A percentile compares a stretch with the other conserved stretches of the same genome.
These are phyloP conservation scores for Drosophila santomea DNA, from an alignment of 1,140 invertebrate genomes.

Conservation along the genomic window DNA sequence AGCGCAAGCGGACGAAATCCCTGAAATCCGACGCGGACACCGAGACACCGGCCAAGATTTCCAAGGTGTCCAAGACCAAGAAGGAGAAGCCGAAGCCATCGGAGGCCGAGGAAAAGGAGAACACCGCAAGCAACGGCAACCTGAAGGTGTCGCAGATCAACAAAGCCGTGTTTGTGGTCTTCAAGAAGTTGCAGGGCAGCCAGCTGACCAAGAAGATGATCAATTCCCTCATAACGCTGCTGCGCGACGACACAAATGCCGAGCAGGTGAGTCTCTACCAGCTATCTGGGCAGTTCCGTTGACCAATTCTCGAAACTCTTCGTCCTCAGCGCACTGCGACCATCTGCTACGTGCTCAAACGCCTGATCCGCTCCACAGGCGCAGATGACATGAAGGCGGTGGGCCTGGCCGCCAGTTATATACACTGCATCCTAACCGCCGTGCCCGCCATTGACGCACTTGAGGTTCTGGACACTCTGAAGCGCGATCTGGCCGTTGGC, in stretches of 20 bases:
- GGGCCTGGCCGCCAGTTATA: constrained; percentile 25
- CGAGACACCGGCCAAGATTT: constrained; percentile 3
- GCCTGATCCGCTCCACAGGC: constrained; percentile 61
- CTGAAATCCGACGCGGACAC: constrained; percentile 1
- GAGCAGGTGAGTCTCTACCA: constrained; percentile 12
- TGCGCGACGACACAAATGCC: constrained; percentile 12
- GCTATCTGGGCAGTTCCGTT: not conserved
- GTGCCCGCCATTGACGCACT: constrained; percentile 36
- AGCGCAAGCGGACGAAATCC: constrained; percentile 12
- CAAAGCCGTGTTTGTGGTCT: constrained; percentile 44
- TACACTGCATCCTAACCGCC: constrained; percentile 32
- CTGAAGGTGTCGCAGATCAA: constrained; percentile 36
- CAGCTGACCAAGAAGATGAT: constrained; percentile 13
- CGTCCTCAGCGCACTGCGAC: constrained; percentile 45
- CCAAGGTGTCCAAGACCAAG: not conserved
- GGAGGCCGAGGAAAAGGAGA: constrained; percentile 22
- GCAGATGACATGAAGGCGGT: constrained; percentile 49
- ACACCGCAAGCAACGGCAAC: constrained; percentile 16
- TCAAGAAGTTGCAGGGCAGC: constrained; percentile 27
- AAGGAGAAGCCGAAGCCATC: constrained; percentile 1
- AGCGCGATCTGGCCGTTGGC: constrained; percentile 44
- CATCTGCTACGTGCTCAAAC: constrained; percentile 46
- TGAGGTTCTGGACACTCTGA: constrained; percentile 36
- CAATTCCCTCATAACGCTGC: constrained; percentile 26
- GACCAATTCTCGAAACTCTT: not conserved